Conservation (phyloP, 2,888 invertebrate genomes). For the Clitarchus hookeri region DNA sequence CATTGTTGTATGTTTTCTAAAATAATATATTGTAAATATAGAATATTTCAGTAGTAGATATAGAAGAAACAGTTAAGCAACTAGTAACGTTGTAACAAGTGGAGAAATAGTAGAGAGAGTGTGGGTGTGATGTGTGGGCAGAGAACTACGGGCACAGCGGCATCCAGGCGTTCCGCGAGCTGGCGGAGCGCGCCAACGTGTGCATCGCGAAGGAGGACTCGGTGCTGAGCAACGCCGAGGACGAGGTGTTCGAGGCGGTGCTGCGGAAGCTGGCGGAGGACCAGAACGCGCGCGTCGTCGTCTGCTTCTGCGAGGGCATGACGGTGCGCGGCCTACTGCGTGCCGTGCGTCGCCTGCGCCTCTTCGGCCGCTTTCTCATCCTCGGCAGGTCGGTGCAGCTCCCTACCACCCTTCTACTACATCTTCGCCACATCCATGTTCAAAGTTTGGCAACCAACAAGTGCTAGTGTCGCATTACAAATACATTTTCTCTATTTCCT, state of each 20-base stretch:
- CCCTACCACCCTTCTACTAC: no score
- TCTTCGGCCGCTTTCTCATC: slow-evolving; percentile 65
- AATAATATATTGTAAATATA: no score
- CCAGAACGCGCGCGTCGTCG: slow-evolving; percentile 64
- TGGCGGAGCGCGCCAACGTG: slow-evolving; percentile 67
- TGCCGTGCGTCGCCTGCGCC: slow-evolving; percentile 62
- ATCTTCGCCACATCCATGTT: no score
- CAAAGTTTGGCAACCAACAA: no score
- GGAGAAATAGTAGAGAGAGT: background rate
- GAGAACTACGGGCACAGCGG: slow-evolving; percentile 79
- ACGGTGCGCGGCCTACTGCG: slow-evolving; percentile 68
- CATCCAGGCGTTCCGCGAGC: slow-evolving; percentile 72
- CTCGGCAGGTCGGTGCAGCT: slow-evolving; percentile 63
- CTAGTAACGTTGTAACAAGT: no score
- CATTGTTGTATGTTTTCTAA: no score
- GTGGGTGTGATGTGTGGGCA: slow-evolving; percentile 50
- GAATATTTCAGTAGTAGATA: no score
- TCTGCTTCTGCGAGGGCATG: slow-evolving; percentile 80
- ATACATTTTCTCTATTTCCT: no score
- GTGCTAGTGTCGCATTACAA: no score
- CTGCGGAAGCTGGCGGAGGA: slow-evolving; percentile 61
- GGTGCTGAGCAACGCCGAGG: slow-evolving; percentile 63
- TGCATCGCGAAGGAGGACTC: slow-evolving; percentile 74
- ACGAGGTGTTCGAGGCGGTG: slow-evolving; percentile 61
- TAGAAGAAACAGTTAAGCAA: no score